Conservation (phyloP, 2,113 vertebrate genomes). For the Brachypodius melanocephalos region DNA sequence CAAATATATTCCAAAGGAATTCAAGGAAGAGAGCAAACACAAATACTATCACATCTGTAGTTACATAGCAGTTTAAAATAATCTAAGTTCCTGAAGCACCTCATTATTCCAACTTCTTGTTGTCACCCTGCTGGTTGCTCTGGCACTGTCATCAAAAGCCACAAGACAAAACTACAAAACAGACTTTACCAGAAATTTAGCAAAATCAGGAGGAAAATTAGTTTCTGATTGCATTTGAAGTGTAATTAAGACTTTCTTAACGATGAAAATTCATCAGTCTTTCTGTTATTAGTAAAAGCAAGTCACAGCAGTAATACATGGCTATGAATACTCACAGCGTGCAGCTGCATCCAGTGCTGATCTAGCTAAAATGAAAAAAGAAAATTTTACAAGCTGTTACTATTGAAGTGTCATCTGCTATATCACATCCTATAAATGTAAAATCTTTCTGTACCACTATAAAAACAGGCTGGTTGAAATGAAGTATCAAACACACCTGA, state of each 20-base stretch:
- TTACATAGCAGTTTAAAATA: neutral
- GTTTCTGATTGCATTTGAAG: neutral
- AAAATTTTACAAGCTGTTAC: slow-evolving; percentile 19
- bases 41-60: neutral
- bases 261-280: neutral
- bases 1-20: neutral
- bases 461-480: neutral
- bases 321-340: slow-evolving; percentile 78
- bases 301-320: neutral
- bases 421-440: neutral
- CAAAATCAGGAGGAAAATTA: neutral
- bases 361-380: slow-evolving; percentile 72
- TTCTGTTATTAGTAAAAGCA: slow-evolving; percentile 10
- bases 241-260: neutral
- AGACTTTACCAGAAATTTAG: neutral
- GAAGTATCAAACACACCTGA: neutral
- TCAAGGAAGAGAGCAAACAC: neutral
- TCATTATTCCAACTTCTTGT: neutral
- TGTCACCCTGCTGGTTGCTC: neutral
- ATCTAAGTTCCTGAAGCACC: neutral
- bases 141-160: neutral
- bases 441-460: neutral
- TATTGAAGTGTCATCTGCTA: neutral
- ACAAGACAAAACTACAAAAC: neutral
- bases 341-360: slow-evolving; percentile 71